Conservation (phyloP, 2,888 invertebrate genomes). For the Furcula furcula region DNA sequence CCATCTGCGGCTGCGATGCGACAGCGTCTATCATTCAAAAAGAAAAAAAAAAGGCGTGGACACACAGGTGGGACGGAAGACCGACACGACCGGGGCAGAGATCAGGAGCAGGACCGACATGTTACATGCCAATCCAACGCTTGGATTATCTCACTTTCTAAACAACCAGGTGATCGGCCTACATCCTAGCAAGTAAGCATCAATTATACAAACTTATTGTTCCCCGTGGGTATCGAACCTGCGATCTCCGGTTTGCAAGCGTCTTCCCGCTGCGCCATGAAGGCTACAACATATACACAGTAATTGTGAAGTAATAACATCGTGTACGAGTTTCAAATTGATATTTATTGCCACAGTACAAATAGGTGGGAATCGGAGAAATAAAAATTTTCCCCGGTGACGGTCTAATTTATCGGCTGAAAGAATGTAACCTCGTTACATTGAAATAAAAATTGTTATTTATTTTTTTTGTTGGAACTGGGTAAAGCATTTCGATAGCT, state of each 20-base stretch:
- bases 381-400: constrained; percentile 18
- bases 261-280: neutral
- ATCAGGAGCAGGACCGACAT: no score
- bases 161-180: no score
- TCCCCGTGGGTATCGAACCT: no score
- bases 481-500: constrained; percentile 7
- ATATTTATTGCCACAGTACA: constrained; percentile 21
- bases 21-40: no score
- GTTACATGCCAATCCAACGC: no score
- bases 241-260: neutral
- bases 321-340: constrained; percentile 16
- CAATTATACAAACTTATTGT: no score
- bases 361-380: constrained; percentile 14
- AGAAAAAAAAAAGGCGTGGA: no score
- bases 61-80: no score
- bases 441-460: constrained; percentile 24
- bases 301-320: constrained; percentile 9
- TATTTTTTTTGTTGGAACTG: constrained; percentile 6
- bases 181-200: no score
- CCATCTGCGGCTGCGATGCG: no score
- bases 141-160: no score
- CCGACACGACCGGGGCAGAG: no score
- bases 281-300: constrained; percentile 4
- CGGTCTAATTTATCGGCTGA: constrained; percentile 18
- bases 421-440: constrained; percentile 9